These are phyloP conservation scores for Xiphophorus hellerii DNA, from an alignment of 2,113 vertebrate genomes.

Conservation along the genomic window DNA sequence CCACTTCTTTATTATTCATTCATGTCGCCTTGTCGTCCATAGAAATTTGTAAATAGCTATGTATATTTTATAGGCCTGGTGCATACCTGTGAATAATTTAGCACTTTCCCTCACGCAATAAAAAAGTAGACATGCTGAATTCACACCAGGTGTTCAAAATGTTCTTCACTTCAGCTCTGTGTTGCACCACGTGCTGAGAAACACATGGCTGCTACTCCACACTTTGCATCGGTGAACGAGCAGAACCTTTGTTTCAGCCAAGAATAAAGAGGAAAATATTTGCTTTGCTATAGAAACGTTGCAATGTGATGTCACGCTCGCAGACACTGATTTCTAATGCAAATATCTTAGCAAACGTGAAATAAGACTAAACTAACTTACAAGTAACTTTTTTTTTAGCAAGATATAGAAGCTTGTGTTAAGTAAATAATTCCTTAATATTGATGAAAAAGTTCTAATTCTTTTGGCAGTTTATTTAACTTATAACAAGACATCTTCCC, in stretches of 20 bases:
- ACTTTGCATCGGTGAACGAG: slow-evolving; percentile 8
- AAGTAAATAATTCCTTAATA: no score
- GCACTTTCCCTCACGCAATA: slow-evolving; percentile 52
- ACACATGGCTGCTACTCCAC: background rate
- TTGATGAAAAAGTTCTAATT: no score
- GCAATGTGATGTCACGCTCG: no score
- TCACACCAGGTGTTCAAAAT: slow-evolving; percentile 27
- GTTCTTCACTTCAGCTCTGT: background rate
- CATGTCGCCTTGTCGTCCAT: slow-evolving; percentile 56
- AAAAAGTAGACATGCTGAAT: slow-evolving; percentile 26
- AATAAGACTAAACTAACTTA: no score
- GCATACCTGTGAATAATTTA: slow-evolving; percentile 73
- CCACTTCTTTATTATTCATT: slow-evolving; percentile 72
- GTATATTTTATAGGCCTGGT: slow-evolving; percentile 73
- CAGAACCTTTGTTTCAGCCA: no score
- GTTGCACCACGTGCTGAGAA: slow-evolving; percentile 4
- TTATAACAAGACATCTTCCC: no score
- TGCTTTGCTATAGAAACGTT: background rate
- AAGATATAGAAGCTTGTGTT: no score
- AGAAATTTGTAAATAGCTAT: slow-evolving; percentile 71
- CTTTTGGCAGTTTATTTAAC: no score
- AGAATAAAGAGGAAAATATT: background rate
- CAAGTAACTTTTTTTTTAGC: no score
- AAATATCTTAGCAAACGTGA: no score
- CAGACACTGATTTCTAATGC: no score